Percentiles rank a stretch among this genome's conserved stretches.
Evolutionary conservation across 2,113 vertebrate genomes (phyloP).

Genomic region (Chaenocephalus aceratus): DNA sequence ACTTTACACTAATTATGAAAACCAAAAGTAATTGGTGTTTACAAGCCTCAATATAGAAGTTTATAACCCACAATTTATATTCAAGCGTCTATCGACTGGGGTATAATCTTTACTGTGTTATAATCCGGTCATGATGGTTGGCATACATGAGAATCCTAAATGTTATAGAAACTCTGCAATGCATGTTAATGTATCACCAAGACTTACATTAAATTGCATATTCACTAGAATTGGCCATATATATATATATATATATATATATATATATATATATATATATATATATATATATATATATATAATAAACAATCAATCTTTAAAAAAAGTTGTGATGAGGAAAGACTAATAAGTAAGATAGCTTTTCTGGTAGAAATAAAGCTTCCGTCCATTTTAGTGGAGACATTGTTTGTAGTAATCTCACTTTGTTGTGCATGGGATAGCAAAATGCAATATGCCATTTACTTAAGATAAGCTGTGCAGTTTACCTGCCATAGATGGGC

Average conservation of each 20-base stretch:
- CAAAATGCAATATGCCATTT: slow-evolving; percentile 8
- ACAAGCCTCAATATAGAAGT: slow-evolving; percentile 42
- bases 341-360: slow-evolving; percentile 12
- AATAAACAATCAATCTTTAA: too few relatives aligned
- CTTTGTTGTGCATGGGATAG: neutral
- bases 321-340: slow-evolving; percentile 1
- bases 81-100: slow-evolving; percentile 30
- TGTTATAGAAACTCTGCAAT: slow-evolving; percentile 29
- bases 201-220: too few relatives aligned
- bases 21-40: slow-evolving; percentile 56
- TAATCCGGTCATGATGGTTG: slow-evolving; percentile 42
- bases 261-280: too few relatives aligned
- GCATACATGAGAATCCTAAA: slow-evolving; percentile 43
- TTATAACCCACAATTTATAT: slow-evolving; percentile 44
- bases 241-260: too few relatives aligned
- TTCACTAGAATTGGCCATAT: too few relatives aligned
- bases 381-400: slow-evolving; percentile 5
- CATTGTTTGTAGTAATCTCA: neutral
- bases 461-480: neutral
- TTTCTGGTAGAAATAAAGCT: neutral
- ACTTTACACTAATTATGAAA: slow-evolving; percentile 39
- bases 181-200: slow-evolving; percentile 49
- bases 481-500: neutral
- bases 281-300: too few relatives aligned
- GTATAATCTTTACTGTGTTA: slow-evolving; percentile 46